These are phyloP conservation scores for Rhodeus uyekii DNA, from an alignment of 2,797 vertebrate species.

Conservation along the genomic window DNA sequence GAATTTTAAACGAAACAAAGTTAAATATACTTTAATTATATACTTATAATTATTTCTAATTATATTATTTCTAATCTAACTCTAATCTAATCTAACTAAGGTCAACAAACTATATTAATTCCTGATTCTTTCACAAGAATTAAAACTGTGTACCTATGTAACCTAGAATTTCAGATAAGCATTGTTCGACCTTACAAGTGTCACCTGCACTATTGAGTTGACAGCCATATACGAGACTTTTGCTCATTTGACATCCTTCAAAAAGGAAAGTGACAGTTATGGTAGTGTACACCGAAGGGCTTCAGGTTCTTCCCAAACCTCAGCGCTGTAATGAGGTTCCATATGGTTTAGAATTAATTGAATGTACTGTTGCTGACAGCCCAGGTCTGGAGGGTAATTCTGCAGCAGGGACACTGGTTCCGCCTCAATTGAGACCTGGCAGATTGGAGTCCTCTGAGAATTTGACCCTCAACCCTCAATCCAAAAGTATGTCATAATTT, in stretches of 20 bases:
- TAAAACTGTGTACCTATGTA: background rate
- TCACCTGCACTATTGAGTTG: conserved; percentile 35
- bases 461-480: conserved; percentile 52
- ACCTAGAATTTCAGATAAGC: conserved; percentile 9
- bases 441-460: conserved; percentile 46
- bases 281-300: conserved; percentile 45
- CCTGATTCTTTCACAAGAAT: background rate
- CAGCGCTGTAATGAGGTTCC: conserved; percentile 52
- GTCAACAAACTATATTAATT: background rate
- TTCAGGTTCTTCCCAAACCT: conserved; percentile 50
- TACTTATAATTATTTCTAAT: too few relatives aligned
- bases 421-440: conserved; percentile 56
- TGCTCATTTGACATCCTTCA: conserved; percentile 42
- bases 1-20: background rate
- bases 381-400: conserved; percentile 53
- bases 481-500: conserved; percentile 59
- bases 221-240: conserved; percentile 23
- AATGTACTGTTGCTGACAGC: conserved; percentile 56
- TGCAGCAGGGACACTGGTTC: conserved; percentile 52
- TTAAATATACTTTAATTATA: too few relatives aligned
- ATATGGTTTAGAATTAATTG: conserved; percentile 57
- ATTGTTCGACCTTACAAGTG: conserved; percentile 30
- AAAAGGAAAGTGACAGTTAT: conserved; percentile 34
- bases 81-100: too few relatives aligned
- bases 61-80: too few relatives aligned